Base-by-base conservation (phyloP, 2,113 vertebrate species). In the Acanthochromis polyacanthus region DNA sequence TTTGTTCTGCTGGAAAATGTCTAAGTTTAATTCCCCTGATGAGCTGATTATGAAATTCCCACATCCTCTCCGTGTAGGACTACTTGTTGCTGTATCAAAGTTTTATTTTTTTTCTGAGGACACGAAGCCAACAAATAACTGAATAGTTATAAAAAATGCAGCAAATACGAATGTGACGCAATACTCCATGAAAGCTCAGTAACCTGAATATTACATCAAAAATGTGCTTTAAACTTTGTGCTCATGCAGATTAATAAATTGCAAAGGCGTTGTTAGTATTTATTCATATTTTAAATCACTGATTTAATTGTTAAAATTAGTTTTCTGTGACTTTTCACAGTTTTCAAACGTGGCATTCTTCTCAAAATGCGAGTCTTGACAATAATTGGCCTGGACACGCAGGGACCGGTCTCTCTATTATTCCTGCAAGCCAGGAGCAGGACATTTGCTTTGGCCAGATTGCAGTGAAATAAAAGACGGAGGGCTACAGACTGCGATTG, bases 331-430 rank as follows among this genome's bases (percentile, higher is more conserved):
- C 68, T 88, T 57, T 36, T 64, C 14, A 20, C n/a, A 52, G 57
- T 62, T 83, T 80, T 70, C 16, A 58, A 67, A 59, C 32, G 48
- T 62, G 66, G 36, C 50, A 28, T 60, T 78, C 45, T 43, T 58
- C 50, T 83, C 56, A 59, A 61, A 87, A 83, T 46, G 46, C 61
- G 46, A 55, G 68, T 71, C 43, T 81, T 85, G 84, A 89, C 81
- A 84, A 71, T 89, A 89, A 91, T 84, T 79, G 78, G 51, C 43
- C 71, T 57, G 85, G 83, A 88, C 89, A 85, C 68, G 75, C 84
- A 76, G 3, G 46, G 72, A 61, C 71, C 87, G 30, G 78, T 55
- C 71, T 76, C 63, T 78, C 38, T 74, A 28, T 89, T 85, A 56
- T 88, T 76, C 55, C 53, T 50, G 56, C 77, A 22, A 75, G 50